Evolutionary conservation across 2,888 invertebrate genomes (phyloP).

Genomic region (Nematopogon swammerdamellus): DNA sequence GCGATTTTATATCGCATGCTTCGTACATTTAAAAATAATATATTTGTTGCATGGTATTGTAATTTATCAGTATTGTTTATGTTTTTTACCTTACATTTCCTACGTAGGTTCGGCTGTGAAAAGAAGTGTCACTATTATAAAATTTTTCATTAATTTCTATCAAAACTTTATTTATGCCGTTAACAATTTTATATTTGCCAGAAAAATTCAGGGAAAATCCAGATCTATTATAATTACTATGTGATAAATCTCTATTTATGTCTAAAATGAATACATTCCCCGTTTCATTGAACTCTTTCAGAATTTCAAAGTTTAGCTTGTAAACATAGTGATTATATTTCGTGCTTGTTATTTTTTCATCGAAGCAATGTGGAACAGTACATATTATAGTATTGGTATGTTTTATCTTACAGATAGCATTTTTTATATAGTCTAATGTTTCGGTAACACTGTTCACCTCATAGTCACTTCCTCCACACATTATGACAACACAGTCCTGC

Average conservation of each 20-base stretch:
- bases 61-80: neutral
- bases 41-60: neutral
- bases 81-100: no score
- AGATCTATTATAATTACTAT: no score
- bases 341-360: neutral
- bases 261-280: neutral
- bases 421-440: neutral
- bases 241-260: neutral
- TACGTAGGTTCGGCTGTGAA: neutral
- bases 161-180: neutral
- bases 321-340: neutral
- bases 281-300: neutral
- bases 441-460: neutral
- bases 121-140: neutral
- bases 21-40: neutral
- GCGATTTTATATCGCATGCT: no score
- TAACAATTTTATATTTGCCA: neutral
- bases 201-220: neutral
- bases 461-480: neutral
- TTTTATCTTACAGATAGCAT: neutral
- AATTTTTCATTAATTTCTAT: neutral
- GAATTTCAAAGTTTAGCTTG: neutral
- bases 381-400: neutral
- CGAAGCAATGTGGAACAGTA: neutral
- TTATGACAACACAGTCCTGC: neutral